These are phyloP conservation scores for Rhagoletis pomonella DNA, from an alignment of 1,140 invertebrate species.

Conservation along the genomic window DNA sequence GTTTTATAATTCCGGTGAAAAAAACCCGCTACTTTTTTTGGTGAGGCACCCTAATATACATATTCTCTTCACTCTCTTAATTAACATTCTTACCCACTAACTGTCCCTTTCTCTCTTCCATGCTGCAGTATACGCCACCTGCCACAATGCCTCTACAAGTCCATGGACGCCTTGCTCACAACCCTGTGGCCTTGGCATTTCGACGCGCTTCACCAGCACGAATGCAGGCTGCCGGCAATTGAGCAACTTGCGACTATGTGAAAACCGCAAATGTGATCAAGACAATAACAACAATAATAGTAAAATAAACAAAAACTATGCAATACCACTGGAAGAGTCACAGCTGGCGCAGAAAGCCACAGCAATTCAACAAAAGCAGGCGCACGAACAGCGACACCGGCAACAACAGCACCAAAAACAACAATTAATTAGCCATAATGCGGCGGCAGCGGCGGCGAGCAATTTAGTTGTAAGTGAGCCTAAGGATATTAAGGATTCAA, in stretches of 20 bases:
- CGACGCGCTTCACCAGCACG: constrained; percentile 78
- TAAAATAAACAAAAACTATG: constrained; percentile 38
- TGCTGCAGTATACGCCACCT: constrained; percentile 73
- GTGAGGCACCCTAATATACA: too few species aligned
- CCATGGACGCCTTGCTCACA: constrained; percentile 80
- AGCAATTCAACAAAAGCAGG: constrained; percentile 36
- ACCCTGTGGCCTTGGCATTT: constrained; percentile 79
- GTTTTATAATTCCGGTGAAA: too few species aligned
- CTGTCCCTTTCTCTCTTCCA: background rate
- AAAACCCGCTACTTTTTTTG: too few species aligned
- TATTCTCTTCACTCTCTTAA: too few species aligned
- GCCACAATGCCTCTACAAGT: constrained; percentile 74
- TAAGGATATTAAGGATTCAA: constrained; percentile 56
- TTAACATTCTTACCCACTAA: background rate
- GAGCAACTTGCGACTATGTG: constrained; percentile 80
- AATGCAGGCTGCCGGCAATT: constrained; percentile 77
- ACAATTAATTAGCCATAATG: constrained; percentile 56
- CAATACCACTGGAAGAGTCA: background rate
- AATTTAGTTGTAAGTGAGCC: constrained; percentile 58
- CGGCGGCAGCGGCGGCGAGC: constrained; percentile 28
- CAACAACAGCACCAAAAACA: constrained; percentile 51
- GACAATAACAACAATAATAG: constrained; percentile 62
- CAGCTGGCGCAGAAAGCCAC: constrained; percentile 15
- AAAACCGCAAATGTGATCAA: constrained; percentile 71
- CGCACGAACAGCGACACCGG: constrained; percentile 48